Evolutionary conservation across 2,888 invertebrate species (phyloP), one percentile per base, ranked within the genome.

Genomic region (Ditula angustiorana): DNA sequence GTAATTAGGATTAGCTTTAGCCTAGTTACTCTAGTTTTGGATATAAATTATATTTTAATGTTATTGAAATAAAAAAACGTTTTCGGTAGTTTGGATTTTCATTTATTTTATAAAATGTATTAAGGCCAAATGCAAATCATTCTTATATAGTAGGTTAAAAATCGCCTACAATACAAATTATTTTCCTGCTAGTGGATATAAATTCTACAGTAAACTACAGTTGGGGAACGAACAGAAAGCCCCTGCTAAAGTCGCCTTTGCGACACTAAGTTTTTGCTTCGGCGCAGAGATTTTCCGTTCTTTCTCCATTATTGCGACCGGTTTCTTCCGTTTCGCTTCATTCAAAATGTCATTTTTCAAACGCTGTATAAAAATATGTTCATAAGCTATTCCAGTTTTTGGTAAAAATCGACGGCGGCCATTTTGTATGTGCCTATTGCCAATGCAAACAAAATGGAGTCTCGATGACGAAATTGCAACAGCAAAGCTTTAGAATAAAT

Each of bases 31-130:
- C 23, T 63, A 63, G 60, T 47, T 59, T 61, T 24, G 37, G 53
- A 21, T 60, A 28, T 66, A 50, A 65, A 65, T 65, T 60, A 26
- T 49, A 44, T 49, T 65, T 55, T 50, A 55, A 47, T 60, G 24
- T 53, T 33, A 23, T 58, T 13, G n/a, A 23, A 58, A 28, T 58
- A 59, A 56, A 62, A 52, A 44, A 41, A 50, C 41, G n/a, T 28
- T 53, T 58, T 59, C 37, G 53, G 28, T 46, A 30, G 35, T 37
- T 59, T 35, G 46, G n/a, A n/a, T 35, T 64, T 59, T 49, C n/a
- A 35, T 64, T 57, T 49, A 37, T 50, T 63, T 63, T 66, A 50
- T 16, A 57, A 66, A 66, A 58, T 63, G 28, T 64, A 64, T 64
- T 64, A 64, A 61, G 65, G 49, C 65, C 59, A 24, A 66, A 66